phyloP scores from a whole-genome alignment of 2,797 vertebrate genomes.

The Darevskia nairensis region DNA sequence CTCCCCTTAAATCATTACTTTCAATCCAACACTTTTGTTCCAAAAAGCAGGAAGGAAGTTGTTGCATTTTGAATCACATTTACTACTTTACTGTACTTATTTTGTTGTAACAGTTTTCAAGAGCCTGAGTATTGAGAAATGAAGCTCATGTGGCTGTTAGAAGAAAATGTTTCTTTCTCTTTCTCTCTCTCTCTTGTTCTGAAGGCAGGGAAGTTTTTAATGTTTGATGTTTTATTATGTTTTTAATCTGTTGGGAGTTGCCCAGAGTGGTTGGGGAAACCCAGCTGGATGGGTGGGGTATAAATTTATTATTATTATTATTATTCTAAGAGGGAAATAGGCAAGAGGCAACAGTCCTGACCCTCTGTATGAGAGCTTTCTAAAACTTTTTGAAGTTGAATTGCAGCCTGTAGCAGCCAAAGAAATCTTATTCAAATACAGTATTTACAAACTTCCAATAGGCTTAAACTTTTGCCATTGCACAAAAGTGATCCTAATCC shows the following conservation, averaged over 20 bases:
- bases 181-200: no score
- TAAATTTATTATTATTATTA: no score
- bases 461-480: neutral
- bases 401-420: neutral
- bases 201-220: no score
- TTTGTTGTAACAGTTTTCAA: neutral
- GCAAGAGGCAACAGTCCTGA: neutral
- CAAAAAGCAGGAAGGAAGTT: constrained; percentile 6
- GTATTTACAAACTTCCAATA: neutral
- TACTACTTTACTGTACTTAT: neutral
- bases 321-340: neutral
- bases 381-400: neutral
- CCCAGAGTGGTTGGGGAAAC: no score
- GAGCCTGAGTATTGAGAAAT: neutral
- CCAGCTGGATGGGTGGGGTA: no score
- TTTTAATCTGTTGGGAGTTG: no score
- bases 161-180: no score
- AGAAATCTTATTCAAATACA: neutral
- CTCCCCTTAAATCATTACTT: neutral
- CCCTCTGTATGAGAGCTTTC: neutral
- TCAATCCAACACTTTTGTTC: neutral
- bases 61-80: constrained; percentile 4
- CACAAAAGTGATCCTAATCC: neutral
- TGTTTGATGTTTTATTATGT: no score
- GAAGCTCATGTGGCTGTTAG: rapidly evolving